A percentile compares a stretch with the other conserved stretches of the same genome.
Conservation (phyloP, 2,113 vertebrate species). For the Oostethus manadensis region DNA sequence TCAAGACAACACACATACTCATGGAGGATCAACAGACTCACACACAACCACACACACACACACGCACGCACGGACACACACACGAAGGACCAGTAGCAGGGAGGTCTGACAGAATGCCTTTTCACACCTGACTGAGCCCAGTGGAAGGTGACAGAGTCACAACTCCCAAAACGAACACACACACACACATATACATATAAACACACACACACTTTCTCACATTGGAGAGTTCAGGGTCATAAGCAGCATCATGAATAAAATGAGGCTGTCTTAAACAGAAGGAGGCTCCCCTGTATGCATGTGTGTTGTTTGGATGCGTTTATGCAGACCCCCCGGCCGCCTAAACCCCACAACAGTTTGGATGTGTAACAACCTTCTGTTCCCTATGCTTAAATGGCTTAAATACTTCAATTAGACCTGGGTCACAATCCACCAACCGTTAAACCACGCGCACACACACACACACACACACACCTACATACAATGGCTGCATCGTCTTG, state of each 20-base stretch:
- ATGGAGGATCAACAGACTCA: slow-evolving; percentile 54
- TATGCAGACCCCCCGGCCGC: slow-evolving; percentile 29
- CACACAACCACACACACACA: slow-evolving; percentile 27
- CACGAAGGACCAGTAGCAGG: slow-evolving; percentile 63
- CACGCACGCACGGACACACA: slow-evolving; percentile 18
- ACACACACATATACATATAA: slow-evolving; percentile 20
- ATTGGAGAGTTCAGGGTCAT: slow-evolving; percentile 73
- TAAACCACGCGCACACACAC: slow-evolving; percentile 58
- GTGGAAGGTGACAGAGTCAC: slow-evolving; percentile 75
- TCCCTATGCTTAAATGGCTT: slow-evolving; percentile 73
- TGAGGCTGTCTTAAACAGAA: slow-evolving; percentile 70
- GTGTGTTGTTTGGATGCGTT: slow-evolving; percentile 33
- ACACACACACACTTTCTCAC: slow-evolving; percentile 49
- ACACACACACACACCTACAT: slow-evolving; percentile 20
- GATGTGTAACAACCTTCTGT: slow-evolving; percentile 73
- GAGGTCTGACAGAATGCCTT: slow-evolving; percentile 79
- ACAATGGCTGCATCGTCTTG: slow-evolving; percentile 16
- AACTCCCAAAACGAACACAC: slow-evolving; percentile 65
- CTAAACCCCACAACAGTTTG: slow-evolving; percentile 70
- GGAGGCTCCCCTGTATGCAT: slow-evolving; percentile 43
- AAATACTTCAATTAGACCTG: slow-evolving; percentile 77
- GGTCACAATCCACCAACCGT: slow-evolving; percentile 75
- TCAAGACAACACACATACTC: slow-evolving; percentile 58
- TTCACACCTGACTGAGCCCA: slow-evolving; percentile 79
- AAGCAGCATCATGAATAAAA: slow-evolving; percentile 75